Percentiles rank a stretch among this genome's conserved stretches.
phyloP scores from a whole-genome alignment of 35 echinoderm and acorn worm genomes.

The Apostichopus californicus region DNA sequence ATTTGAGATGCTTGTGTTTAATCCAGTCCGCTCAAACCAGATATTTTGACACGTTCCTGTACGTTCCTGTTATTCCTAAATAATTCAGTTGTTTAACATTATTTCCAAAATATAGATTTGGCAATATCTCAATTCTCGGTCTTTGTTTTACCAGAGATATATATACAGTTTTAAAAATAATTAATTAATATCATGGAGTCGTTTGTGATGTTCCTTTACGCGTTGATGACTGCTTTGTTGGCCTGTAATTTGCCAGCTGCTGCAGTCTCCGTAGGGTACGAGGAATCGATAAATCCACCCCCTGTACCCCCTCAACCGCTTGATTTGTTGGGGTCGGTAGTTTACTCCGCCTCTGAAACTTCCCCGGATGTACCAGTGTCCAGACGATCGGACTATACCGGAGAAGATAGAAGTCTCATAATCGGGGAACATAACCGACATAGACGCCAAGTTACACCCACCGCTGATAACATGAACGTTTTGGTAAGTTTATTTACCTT shows the following conservation, averaged over 20 bases:
- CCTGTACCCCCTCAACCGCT: not conserved
- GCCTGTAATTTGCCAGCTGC: not conserved
- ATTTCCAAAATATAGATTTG: no score
- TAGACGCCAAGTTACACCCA: slow-evolving; percentile 4
- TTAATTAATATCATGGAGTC: no score
- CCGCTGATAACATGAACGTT: slow-evolving; percentile 35
- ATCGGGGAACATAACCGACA: slow-evolving; percentile 4
- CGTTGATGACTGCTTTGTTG: not conserved
- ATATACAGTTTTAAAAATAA: no score
- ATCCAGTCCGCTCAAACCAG: no score
- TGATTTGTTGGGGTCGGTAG: not conserved
- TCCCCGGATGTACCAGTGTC: not conserved
- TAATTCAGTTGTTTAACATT: no score
- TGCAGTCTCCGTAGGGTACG: not conserved
- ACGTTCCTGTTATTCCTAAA: no score
- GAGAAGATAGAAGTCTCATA: not conserved
- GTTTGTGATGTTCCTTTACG: not conserved
- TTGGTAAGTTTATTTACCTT: not conserved
- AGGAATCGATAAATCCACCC: slow-evolving; percentile 32
- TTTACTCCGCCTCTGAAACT: not conserved
- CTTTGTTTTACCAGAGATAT: no score
- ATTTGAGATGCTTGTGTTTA: no score
- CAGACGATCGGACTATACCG: slow-evolving; percentile 11
- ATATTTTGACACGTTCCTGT: no score
- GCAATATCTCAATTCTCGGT: no score